Evolutionary conservation across 1,140 invertebrate genomes (phyloP), one percentile per base, ranked within the genome.

Genomic region (Danaus melanippus): DNA sequence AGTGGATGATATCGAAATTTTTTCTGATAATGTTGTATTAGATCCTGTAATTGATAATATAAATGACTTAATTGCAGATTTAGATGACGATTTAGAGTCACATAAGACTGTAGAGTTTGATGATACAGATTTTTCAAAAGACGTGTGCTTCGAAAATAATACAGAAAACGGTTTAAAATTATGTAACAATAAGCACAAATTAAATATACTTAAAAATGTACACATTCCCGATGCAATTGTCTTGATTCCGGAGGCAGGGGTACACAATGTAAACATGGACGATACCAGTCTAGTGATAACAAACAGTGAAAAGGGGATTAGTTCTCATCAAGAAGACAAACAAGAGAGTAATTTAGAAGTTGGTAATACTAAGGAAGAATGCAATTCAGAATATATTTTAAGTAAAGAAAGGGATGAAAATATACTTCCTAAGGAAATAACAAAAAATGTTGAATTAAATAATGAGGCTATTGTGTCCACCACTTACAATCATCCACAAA

Each of bases 31-130:
- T 60, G 58, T 78, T 50, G 58, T 49, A 10, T 67, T 69, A 15
- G 76, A 76, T 63, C 71, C 74, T 43, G 79, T 76, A 12, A 62
- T 86, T 53, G 79, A 80, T 56, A 83, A 80, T 60, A 84, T 84
- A 21, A 84, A 82, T 66, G 71, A 64, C 39, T 62, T 84, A 9
- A 84, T 86, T 57, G 84, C 78, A 12, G 74, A 81, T 55, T 60
- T 84, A 44, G 79, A 84, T 57, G 60, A 81, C 51, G 81, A 86
- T 47, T 58, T 86, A 52, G 70, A 76, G 56, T 52, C 66, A 39
- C 53, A 68, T 17, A 84, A 75, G 62, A 66, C 42, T 45, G 59
- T 61, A 50, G 60, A 71, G 39, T 44, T 40, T 12, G 51, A 56
- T 50, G 58, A 57, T 55, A 56, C 21, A 3, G 21, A 71, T 42